Base-by-base conservation (phyloP, 64 coral and sea anemone genomes). In the Platygyra sinensis region DNA sequence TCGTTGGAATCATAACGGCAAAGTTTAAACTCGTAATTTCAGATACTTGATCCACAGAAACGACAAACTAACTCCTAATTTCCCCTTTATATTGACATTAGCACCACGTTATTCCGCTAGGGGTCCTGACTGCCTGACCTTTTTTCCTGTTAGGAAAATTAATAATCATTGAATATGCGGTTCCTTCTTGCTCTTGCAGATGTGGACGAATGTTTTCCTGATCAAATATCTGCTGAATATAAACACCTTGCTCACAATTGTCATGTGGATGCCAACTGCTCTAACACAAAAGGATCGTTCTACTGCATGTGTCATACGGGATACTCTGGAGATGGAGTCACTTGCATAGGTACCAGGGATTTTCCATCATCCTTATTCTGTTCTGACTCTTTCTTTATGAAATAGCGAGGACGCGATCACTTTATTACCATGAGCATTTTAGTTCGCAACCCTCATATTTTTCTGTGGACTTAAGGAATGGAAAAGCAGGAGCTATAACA, bases 181-280 rank as follows among this genome's bases (percentile, higher is more conserved):
- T 57, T 57, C 54, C 54, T 60, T 33, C 8, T 14, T 74, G 10
- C 20, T 67, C 36, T 55, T 69, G 42, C 31, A 95, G 93, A 95
- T 91, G 83, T 95, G 8, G 71, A 88, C 30, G 93, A 95, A 42
- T 95, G 93, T 77, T 60, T 87, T 30, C 83, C 93, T 38, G 71
- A 27, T 19, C 16, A 63, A n/a, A 91, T 95, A 88, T 79, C 89
- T 11, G 54, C 65, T 0, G 30, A 78, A 74, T 95, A 87, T 59
- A 75, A 9, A 57, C 30, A 73, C 60, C 49, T 32, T 19, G 76
- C 78, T 49, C 92, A 94, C 60, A 89, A 89, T 38, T 94, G 92
- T 18, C 92, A 94, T 46, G 11, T 18, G 18, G 86, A 94, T 30
- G 87, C 92, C 4, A 94, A 94, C 76, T 94, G 92, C 62, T 89